Base-by-base conservation (phyloP, 2,113 vertebrate genomes). In the Nannobrachium achirus region DNA sequence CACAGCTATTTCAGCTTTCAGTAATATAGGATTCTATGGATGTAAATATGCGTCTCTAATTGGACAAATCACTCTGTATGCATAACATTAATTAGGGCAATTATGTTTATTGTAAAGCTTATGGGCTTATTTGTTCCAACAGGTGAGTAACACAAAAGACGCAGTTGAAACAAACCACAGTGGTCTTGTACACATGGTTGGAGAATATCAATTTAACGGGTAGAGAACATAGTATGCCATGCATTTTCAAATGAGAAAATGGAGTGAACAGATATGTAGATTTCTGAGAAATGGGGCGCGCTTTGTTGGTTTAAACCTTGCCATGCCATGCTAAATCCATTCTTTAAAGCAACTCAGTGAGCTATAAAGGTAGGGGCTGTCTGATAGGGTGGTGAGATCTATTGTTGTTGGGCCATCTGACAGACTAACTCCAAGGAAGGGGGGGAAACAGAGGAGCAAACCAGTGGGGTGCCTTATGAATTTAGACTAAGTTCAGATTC, bases 41-140 rank as follows among this genome's bases (percentile, higher is more conserved):
- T 75, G 67, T 74, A 66, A 75, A 81, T 79, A 76, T 69, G 63
- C 73, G 69, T 88, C 84, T 88, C 78, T 90, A 84, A 85, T 87
- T 89, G 82, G 76, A 75, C 76, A 87, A 90, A 92, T 89, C 84
- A 76, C 78, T 65, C 56, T 88, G 82, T 87, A 79, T 85, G 85
- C 76, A 75, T 75, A 85, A 71, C 76, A 80, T 81, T 89, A 91
- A 92, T 93, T 92, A 90, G 76, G 75, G 75, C 80, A 73, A 83
- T 82, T 64, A 55, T 90, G 88, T 91, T 90, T 91, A 88, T 88
- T 83, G 80, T 89, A 78, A 87, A 90, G 89, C 89, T 91, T 92
- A 89, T 63, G 73, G 72, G 76, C 83, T 87, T 82, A 82, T 85
- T 87, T 84, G 64, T 81, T 87, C 79, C 56, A 78, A 86, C 83